Evolutionary conservation across 1,140 invertebrate species (phyloP).

Genomic region (Plodia interpunctella): DNA sequence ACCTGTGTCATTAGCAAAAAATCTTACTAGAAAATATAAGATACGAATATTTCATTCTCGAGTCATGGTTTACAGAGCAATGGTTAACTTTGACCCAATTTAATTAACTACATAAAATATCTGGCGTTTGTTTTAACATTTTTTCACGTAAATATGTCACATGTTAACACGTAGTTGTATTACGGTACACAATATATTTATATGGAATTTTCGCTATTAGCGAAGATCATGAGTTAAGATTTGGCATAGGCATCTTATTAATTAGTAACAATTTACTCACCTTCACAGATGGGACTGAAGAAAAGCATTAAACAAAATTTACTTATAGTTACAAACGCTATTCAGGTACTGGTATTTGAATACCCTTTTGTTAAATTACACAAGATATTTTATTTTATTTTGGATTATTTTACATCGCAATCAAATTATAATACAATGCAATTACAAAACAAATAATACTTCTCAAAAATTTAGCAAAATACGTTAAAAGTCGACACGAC

Average conservation of each 20-base stretch:
- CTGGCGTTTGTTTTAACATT: not conserved
- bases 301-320: not conserved
- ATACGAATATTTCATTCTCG: not conserved
- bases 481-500: not conserved
- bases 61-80: not conserved
- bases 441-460: not conserved
- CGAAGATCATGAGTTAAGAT: not conserved
- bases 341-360: not conserved
- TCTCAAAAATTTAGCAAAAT: not conserved
- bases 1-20: no score
- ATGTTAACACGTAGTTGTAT: slow-evolving; percentile 5
- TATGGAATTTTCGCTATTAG: not conserved
- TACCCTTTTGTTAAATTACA: not conserved
- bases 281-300: not conserved
- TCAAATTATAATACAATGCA: not conserved
- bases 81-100: slow-evolving; percentile 2
- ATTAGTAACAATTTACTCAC: slow-evolving; percentile 5
- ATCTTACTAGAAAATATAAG: not conserved
- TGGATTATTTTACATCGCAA: not conserved
- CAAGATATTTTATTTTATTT: not conserved
- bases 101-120: no score
- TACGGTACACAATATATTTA: not conserved
- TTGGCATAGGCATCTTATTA: not conserved
- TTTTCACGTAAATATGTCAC: slow-evolving; percentile 4
- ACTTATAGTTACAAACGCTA: not conserved